Evolutionary conservation across 37 sponge, comb jelly and placozoan genomes (phyloP), one percentile per base, ranked within the genome.

Genomic region (Hormiphora californensis): DNA sequence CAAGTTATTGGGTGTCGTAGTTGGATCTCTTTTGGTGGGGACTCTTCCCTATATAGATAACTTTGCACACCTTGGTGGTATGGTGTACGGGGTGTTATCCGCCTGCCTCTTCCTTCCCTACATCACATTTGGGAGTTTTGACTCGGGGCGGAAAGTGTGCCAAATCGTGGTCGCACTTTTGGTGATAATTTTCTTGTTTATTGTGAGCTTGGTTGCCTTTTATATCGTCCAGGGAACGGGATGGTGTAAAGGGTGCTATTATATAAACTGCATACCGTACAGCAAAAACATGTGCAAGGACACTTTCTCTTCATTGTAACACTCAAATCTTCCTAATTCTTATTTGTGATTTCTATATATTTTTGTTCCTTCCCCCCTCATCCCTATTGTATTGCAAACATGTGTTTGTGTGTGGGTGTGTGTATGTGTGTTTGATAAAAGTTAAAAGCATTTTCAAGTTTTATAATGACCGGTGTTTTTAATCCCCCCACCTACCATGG

Each of bases 21-120:
- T 92, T 11, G 39, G 91, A n/a, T 39, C 94, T 22, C 87, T 92
- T 32, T 33, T 89, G 2, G 36, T 89, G 34, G 97, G 97, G 22
- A 96, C 97, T 12, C 90, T 96, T 9, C 94, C 94, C 1, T 91
- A 91, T 36, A 86, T 94, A 0, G 94, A 96, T 87, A 96, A 96
- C 86, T 86, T 89, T 69, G 89, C 95, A 27, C 88, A 92, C 55
- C 87, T 94, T 49, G 94, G 95, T 49, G 97, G 97, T 0, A 73
- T 96, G 37, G 21, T 93, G 54, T 94, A 92, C 91, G 97, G 97
- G 1, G 57, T 96, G 21, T 63, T 91, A 0, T 44, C 93, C 22
- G 97, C 94, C 32, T 54, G 92, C n/a, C 85, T 96, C 22, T 96
- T 96, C 88, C 92, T 96, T 0, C 97, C 97, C 19, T 96, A 92